Conservation (phyloP, 2,113 vertebrate genomes). For the Delphinus delphis region DNA sequence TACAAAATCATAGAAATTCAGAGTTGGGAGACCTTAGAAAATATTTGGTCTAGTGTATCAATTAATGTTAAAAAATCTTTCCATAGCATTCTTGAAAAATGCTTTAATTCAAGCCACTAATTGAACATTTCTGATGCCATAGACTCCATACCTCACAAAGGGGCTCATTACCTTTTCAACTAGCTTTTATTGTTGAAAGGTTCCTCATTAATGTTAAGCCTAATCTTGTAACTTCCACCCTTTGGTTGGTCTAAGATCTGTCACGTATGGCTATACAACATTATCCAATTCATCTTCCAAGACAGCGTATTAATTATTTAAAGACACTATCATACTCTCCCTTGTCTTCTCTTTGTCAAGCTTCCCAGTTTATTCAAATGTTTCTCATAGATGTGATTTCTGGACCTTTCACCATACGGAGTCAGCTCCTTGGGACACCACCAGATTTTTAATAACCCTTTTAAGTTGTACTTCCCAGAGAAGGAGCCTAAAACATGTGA, state of each 20-base stretch:
- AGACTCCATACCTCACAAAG: not conserved
- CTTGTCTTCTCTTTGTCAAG: slow-evolving; percentile 43
- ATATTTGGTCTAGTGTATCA: not conserved
- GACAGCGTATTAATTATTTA: slow-evolving; percentile 72
- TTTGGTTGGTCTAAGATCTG: slow-evolving; percentile 58
- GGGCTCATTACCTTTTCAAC: slow-evolving; percentile 8
- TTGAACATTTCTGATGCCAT: slow-evolving; percentile 23
- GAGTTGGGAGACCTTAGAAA: not conserved
- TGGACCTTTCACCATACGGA: not conserved
- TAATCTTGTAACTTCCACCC: slow-evolving; percentile 54
- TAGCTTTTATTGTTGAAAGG: slow-evolving; percentile 50
- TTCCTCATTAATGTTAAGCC: slow-evolving; percentile 62
- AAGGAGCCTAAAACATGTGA: not conserved
- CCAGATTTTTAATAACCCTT: not conserved
- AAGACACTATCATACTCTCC: slow-evolving; percentile 27
- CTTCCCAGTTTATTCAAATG: slow-evolving; percentile 30
- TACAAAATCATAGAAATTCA: slow-evolving; percentile 29
- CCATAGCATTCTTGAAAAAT: slow-evolving; percentile 1
- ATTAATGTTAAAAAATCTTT: not conserved
- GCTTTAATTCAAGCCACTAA: not conserved
- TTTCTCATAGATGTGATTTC: not conserved
- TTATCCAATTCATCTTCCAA: slow-evolving; percentile 64
- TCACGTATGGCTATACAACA: not conserved
- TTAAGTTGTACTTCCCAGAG: slow-evolving; percentile 4
- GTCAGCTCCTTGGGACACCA: not conserved